Evolutionary conservation across 2,888 invertebrate species (phyloP).

Genomic region (Pinctada fucata): DNA sequence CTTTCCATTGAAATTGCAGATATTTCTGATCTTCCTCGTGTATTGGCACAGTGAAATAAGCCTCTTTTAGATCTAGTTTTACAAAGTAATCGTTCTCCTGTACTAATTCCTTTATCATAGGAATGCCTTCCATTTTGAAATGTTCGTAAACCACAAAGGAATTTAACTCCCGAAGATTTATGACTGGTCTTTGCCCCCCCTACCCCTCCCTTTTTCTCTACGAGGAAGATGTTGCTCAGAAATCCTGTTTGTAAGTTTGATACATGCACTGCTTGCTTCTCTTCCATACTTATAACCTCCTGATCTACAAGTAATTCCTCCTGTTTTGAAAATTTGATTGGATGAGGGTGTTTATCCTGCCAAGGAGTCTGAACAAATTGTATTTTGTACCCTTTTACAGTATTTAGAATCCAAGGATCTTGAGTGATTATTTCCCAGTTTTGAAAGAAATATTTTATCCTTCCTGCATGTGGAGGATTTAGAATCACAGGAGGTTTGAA

Average conservation of each 20-base stretch:
- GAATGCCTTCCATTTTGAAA: conserved; percentile 25
- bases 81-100: conserved; percentile 18
- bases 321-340: conserved; percentile 10
- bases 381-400: conserved; percentile 5
- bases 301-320: conserved; percentile 6
- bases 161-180: conserved; percentile 23
- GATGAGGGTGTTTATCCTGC: not conserved
- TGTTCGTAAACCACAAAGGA: conserved; percentile 9
- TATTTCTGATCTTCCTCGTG: conserved; percentile 9
- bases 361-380: conserved; percentile 10
- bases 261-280: conserved; percentile 4
- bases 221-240: not conserved
- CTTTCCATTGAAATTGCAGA: conserved; percentile 19
- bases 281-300: not conserved
- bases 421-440: conserved; percentile 13
- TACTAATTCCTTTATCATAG: conserved; percentile 14
- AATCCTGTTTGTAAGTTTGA: not conserved
- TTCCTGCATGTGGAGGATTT: not conserved
- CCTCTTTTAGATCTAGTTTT: conserved; percentile 22
- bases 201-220: conserved; percentile 7
- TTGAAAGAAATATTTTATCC: not conserved
- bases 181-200: conserved; percentile 19
- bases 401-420: conserved; percentile 6
- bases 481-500: no score
- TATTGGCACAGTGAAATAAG: conserved; percentile 24